phyloP scores from a whole-genome alignment of 2,888 invertebrate species.

The Melanophora roralis region DNA sequence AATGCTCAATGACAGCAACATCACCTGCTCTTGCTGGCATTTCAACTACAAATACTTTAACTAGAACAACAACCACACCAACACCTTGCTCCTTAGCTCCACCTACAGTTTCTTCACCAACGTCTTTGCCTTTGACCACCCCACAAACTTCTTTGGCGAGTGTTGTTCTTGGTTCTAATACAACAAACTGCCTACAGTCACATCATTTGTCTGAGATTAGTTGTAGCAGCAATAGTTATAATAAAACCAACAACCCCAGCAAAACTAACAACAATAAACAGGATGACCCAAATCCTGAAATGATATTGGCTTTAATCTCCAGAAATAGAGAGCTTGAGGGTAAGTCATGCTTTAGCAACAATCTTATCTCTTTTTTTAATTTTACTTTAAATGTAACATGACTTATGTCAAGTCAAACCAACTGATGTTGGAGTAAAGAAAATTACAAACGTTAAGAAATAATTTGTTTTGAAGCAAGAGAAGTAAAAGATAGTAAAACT shows the following conservation, averaged over 20 bases:
- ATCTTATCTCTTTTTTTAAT: conserved; percentile 34
- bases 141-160: conserved; percentile 12
- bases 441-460: conserved; percentile 15
- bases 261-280: conserved; percentile 65
- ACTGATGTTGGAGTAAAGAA: conserved; percentile 31
- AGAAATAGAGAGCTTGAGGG: conserved; percentile 94
- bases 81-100: conserved; percentile 25
- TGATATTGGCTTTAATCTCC: conserved; percentile 88
- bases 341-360: conserved; percentile 77
- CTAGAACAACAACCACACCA: conserved; percentile 27
- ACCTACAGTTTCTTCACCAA: neutral
- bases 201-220: conserved; percentile 56
- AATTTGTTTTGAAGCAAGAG: neutral
- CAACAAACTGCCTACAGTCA: conserved; percentile 47
- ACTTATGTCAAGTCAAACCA: conserved; percentile 15
- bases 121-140: conserved; percentile 18
- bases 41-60: conserved; percentile 12
- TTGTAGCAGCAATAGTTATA: conserved; percentile 44
- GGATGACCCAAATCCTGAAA: conserved; percentile 87
- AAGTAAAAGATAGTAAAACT: neutral
- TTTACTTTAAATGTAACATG: conserved; percentile 9
- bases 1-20: conserved; percentile 23
- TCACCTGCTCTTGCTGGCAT: conserved; percentile 5
- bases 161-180: conserved; percentile 9
- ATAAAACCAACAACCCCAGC: conserved; percentile 17